These are phyloP conservation scores for Pemphredon lugubris DNA, from an alignment of 2,888 invertebrate genomes.

Conservation along the genomic window DNA sequence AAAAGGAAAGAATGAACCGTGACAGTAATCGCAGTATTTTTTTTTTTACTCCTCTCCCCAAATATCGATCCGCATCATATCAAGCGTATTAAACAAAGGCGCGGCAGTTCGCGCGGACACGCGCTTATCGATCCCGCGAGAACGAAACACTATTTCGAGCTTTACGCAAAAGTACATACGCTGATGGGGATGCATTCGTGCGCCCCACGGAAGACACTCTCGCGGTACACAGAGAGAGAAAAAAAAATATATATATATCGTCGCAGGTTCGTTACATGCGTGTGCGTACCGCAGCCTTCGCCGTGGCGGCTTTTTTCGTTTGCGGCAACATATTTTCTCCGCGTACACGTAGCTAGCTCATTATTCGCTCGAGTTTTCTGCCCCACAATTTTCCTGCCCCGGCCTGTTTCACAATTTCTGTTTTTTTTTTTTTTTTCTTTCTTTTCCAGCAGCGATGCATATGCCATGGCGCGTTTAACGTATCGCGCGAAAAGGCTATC, in stretches of 20 bases:
- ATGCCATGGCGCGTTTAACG: too few species aligned
- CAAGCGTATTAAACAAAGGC: constrained; percentile 43
- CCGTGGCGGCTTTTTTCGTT: neutral
- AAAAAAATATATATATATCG: constrained; percentile 16
- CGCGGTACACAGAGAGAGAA: constrained; percentile 8
- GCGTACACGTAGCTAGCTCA: constrained; percentile 3
- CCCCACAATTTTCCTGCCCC: constrained; percentile 24
- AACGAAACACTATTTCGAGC: constrained; percentile 12
- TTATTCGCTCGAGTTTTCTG: constrained; percentile 20
- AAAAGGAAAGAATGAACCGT: neutral
- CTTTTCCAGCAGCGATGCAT: too few species aligned
- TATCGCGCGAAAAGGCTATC: too few species aligned
- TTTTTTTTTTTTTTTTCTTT: too few species aligned
- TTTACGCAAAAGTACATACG: neutral
- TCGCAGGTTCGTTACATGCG: constrained; percentile 17
- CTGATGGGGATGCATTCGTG: constrained; percentile 24
- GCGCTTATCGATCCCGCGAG: constrained; percentile 24
- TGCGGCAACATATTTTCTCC: neutral
- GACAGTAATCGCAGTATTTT: neutral
- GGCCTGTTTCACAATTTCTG: neutral
- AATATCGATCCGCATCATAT: constrained; percentile 41
- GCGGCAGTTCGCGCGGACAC: constrained; percentile 6
- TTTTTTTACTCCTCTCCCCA: neutral
- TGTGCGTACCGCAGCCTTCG: neutral
- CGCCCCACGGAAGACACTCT: neutral